Evolutionary conservation across 2,113 vertebrate species (phyloP).

Genomic region (Podilymbus podiceps): DNA sequence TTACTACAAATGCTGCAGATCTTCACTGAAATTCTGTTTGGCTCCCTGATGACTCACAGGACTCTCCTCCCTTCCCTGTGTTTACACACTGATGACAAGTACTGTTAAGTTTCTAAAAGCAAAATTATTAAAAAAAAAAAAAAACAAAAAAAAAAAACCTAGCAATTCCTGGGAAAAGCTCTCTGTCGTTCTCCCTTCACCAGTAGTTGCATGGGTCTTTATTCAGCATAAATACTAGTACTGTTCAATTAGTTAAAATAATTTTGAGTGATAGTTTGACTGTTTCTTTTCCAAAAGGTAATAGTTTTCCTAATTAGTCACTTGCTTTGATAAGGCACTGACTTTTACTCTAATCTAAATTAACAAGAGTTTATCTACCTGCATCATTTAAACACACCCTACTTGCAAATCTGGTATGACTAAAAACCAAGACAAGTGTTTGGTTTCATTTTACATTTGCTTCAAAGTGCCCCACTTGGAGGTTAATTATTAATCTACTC

Average conservation of each 20-base stretch:
- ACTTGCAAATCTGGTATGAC: conserved; percentile 68
- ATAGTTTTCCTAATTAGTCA: conserved; percentile 66
- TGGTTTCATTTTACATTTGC: conserved; percentile 68
- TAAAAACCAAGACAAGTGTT: conserved; percentile 67
- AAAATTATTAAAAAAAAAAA: not conserved
- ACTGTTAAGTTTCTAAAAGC: conserved; percentile 36
- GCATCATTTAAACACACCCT: conserved; percentile 65
- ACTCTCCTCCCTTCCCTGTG: conserved; percentile 27
- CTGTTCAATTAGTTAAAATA: conserved; percentile 55
- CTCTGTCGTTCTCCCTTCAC: not conserved
- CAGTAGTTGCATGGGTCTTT: not conserved
- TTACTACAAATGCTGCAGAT: not conserved
- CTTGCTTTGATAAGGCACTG: conserved; percentile 61
- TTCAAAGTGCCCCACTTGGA: conserved; percentile 51
- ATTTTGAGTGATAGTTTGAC: conserved; percentile 33
- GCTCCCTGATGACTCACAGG: conserved; percentile 31
- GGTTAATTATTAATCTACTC: conserved; percentile 62
- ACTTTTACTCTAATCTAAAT: conserved; percentile 67
- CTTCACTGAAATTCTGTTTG: conserved; percentile 11
- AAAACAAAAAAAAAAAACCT: not conserved
- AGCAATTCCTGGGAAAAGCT: not conserved
- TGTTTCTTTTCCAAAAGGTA: conserved; percentile 61
- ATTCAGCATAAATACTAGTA: not conserved
- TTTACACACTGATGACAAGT: conserved; percentile 48
- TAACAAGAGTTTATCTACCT: conserved; percentile 68